Evolutionary conservation across 2,888 invertebrate species (phyloP).

Genomic region (Nasonia oneida): DNA sequence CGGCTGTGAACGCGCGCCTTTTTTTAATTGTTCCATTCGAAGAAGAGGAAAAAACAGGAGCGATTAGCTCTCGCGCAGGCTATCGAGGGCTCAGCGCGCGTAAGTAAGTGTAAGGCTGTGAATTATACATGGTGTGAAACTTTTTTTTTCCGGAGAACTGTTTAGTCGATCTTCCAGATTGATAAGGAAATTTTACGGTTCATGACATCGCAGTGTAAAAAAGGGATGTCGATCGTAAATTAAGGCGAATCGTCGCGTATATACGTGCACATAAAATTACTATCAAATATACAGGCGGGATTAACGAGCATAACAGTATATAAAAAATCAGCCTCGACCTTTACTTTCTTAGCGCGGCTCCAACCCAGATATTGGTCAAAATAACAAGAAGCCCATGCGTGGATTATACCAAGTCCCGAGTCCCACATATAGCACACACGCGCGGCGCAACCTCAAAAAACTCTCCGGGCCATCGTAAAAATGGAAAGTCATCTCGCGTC

Average conservation of each 20-base stretch:
- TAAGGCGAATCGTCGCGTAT: not conserved
- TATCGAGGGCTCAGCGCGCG: not conserved
- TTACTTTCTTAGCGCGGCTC: not conserved
- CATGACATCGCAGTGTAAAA: too few species aligned
- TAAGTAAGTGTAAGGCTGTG: not conserved
- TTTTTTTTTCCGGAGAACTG: not conserved
- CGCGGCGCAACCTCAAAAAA: not conserved
- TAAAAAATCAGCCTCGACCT: not conserved
- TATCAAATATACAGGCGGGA: not conserved
- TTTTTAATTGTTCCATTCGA: conserved; percentile 28
- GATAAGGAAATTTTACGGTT: not conserved
- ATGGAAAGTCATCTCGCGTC: conserved; percentile 39
- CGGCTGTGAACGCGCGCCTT: not conserved
- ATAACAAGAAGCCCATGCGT: not conserved
- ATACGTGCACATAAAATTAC: not conserved
- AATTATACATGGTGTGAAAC: conserved; percentile 1
- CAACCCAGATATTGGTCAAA: not conserved
- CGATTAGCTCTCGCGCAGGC: not conserved
- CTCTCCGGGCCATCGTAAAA: conserved; percentile 30
- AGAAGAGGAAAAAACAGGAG: not conserved
- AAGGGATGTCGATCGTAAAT: too few species aligned
- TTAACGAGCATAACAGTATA: not conserved
- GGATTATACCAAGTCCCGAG: not conserved
- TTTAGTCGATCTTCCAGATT: not conserved
- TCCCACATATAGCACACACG: not conserved